Percentiles rank a stretch among this genome's conserved stretches.
Conservation (phyloP, 2,888 invertebrate genomes). For the Eucera pruinosa region DNA sequence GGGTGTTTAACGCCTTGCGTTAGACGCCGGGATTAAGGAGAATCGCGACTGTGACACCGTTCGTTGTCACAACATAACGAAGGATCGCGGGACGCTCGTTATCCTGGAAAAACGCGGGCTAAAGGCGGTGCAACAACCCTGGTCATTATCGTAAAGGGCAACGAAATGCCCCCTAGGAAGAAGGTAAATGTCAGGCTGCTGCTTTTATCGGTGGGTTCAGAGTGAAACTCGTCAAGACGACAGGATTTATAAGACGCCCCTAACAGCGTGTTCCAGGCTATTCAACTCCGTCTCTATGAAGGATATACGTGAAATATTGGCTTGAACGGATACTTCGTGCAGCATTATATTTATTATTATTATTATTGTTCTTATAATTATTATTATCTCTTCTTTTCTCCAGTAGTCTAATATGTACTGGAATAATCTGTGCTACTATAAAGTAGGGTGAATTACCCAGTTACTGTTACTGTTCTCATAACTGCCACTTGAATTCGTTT, state of each 20-base stretch:
- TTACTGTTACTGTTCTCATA: too few relatives aligned
- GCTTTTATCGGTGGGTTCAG: constrained; percentile 23
- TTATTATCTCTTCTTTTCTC: too few relatives aligned
- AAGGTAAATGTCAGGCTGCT: constrained; percentile 12
- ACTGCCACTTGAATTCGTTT: too few relatives aligned
- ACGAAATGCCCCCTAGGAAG: constrained; percentile 12
- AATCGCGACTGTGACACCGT: not conserved
- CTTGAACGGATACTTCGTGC: too few relatives aligned
- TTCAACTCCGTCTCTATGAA: too few relatives aligned
- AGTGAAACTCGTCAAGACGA: not conserved
- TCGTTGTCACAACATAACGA: constrained; percentile 36
- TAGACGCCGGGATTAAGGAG: constrained; percentile 30
- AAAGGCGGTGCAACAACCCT: not conserved
- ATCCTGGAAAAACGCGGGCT: constrained; percentile 16
- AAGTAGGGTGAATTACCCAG: too few relatives aligned
- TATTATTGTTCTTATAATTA: too few relatives aligned
- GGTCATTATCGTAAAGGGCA: constrained; percentile 48
- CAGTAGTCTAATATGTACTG: too few relatives aligned
- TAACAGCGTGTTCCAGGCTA: too few relatives aligned
- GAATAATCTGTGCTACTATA: too few relatives aligned
- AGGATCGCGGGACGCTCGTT: constrained; percentile 33
- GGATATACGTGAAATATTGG: too few relatives aligned
- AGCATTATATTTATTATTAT: too few relatives aligned
- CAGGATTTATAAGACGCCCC: not conserved
- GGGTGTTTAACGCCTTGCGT: constrained; percentile 30